Evolutionary conservation across 2,797 vertebrate species (phyloP).

Genomic region (Picus viridis): DNA sequence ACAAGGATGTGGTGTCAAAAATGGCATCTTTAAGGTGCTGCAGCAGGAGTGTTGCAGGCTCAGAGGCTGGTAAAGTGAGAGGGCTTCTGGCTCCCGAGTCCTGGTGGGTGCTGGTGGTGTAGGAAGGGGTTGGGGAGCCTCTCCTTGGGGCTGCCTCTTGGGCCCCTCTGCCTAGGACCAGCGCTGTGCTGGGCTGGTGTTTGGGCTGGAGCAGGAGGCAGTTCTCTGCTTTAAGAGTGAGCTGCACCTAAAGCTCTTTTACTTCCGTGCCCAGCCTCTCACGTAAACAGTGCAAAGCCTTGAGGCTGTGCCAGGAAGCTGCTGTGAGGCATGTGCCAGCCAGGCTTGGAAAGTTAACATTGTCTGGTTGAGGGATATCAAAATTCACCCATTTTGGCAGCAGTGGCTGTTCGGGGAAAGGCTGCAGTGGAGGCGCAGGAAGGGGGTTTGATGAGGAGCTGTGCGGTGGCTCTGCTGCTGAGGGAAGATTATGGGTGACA

Average conservation of each 20-base stretch:
- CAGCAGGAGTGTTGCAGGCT: fast-evolving
- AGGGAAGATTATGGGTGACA: not conserved
- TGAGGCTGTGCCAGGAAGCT: not conserved
- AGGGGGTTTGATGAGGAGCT: not conserved
- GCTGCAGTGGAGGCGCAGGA: not conserved
- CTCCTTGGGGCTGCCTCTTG: not conserved
- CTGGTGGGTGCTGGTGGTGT: fast-evolving
- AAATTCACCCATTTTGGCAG: not conserved
- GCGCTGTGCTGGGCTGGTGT: fast-evolving
- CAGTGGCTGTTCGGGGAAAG: not conserved
- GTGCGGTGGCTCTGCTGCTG: not conserved
- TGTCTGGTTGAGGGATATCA: not conserved
- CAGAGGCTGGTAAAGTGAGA: not conserved
- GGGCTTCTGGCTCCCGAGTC: not conserved
- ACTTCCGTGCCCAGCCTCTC: fast-evolving
- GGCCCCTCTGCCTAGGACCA: not conserved
- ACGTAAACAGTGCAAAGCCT: not conserved
- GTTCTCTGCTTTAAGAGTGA: not conserved
- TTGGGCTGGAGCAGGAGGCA: not conserved
- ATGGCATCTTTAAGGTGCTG: fast-evolving
- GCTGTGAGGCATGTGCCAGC: fast-evolving
- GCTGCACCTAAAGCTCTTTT: not conserved
- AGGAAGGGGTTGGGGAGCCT: not conserved
- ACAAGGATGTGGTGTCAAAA: too few species aligned
- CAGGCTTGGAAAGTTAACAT: not conserved